Base-by-base conservation (phyloP, 2,888 invertebrate genomes). In the Mythimna impura region DNA sequence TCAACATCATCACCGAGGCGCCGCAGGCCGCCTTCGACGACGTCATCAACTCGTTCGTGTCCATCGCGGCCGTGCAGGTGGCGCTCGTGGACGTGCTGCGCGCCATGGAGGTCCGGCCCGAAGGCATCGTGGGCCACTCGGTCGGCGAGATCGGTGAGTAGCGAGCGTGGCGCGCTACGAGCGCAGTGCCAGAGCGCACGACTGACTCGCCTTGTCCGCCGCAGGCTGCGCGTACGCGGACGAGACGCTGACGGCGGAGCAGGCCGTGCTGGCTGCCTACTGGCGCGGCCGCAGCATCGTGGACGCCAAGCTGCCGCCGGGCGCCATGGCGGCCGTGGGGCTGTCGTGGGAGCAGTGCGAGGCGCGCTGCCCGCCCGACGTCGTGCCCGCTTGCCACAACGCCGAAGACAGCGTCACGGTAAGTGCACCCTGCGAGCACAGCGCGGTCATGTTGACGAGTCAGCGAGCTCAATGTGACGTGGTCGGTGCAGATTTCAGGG, bases 101-200 rank as follows among this genome's bases (percentile, higher is more conserved):
- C 72, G 96, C 96, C 30, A 91, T 98, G 40, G 98, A 98, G 80
- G 97, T 99, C 61, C 96, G 97, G 71, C 99, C 99, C 7, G 99
- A 99, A 93, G 99, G 99, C 70, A 99, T 99, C 90, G 97, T 99
- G 68, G 99, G 99, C 0, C 99, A 99, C 94, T 99, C 99, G 50
- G 98, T 98, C 17, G 99, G 99, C 52, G 99, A 99, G 95, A 97
- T 98, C 86, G 98, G 98, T 92, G 62, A 89, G 91, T 84, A 9
- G 60, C 17, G 25, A 3, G 10, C 58, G 20, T 4, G 20, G 17
- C 2, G 20, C 8, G 36, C 3, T 17, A 5, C 12, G 61, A 3
- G n/a, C 2, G 12, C 14, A 3, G 30, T 14, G 14, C 30, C 25
- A 25, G 10, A 10, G n/a, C 3, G 22, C 25, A 4, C 14, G 17